Evolutionary conservation across 2,113 vertebrate species (phyloP).

Genomic region (Alexandromys fortis): DNA sequence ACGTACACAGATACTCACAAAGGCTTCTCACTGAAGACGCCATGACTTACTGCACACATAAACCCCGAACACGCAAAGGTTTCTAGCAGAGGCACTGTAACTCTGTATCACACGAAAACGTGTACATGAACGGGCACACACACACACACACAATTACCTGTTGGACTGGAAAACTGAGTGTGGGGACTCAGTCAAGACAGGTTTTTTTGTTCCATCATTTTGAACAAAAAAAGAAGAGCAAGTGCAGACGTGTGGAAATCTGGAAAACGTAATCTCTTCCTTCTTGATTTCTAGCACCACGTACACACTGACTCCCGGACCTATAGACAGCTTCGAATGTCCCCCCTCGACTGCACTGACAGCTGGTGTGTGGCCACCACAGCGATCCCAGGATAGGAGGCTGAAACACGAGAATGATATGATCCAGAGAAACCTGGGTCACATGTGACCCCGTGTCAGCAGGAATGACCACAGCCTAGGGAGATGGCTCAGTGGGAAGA

Average conservation of each 20-base stretch:
- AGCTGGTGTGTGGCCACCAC: not conserved
- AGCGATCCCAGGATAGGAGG: not conserved
- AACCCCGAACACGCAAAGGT: not conserved
- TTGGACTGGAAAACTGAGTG: not conserved
- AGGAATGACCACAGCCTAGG: not conserved
- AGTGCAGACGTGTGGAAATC: not conserved
- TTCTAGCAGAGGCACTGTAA: not conserved
- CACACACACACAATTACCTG: not conserved
- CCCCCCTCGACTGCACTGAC: not conserved
- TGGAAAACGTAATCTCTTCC: not conserved
- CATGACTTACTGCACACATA: not conserved
- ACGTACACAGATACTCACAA: not conserved
- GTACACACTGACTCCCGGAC: not conserved
- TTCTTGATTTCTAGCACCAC: not conserved
- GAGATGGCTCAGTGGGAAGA: not conserved
- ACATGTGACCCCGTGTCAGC: not conserved
- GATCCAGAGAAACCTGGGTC: not conserved
- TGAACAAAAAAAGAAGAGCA: not conserved
- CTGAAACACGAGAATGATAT: not conserved
- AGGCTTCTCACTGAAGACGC: no score
- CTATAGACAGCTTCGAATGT: not conserved
- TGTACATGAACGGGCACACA: no score
- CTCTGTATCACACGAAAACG: no score
- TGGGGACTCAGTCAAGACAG: not conserved
- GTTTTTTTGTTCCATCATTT: not conserved